These are phyloP conservation scores for Aegithalos caudatus DNA, from an alignment of 2,113 vertebrate genomes.

Conservation along the genomic window DNA sequence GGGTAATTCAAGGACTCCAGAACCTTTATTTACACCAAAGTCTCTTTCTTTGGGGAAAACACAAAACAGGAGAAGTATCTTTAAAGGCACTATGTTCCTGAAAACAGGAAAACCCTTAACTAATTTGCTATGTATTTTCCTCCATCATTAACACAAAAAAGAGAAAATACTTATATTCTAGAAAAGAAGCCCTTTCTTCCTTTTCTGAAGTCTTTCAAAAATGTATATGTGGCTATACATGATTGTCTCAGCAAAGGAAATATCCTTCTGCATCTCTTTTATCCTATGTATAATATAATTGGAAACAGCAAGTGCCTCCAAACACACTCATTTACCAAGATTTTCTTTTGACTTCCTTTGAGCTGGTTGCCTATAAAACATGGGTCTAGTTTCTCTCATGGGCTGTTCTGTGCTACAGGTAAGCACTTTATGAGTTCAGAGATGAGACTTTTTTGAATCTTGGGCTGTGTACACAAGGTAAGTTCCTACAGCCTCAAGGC, in stretches of 20 bases:
- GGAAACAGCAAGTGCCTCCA: neutral
- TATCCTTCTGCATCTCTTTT: neutral
- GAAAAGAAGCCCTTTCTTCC: rapidly evolving
- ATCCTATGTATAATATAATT: neutral
- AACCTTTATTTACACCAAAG: neutral
- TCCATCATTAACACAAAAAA: neutral
- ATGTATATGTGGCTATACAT: rapidly evolving
- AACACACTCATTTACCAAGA: neutral
- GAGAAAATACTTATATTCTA: neutral
- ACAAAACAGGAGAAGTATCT: neutral
- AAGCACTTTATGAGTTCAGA: neutral
- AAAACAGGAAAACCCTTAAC: neutral
- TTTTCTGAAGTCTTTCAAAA: neutral
- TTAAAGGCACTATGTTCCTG: neutral
- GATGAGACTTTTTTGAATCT: neutral
- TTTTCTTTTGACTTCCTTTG: neutral
- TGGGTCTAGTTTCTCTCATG: neutral
- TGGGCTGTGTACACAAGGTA: neutral
- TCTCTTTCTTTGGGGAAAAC: neutral
- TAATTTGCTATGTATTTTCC: neutral
- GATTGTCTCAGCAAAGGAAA: neutral
- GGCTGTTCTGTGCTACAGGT: neutral
- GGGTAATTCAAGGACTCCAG: slow-evolving; percentile 45
- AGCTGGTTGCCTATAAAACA: neutral
- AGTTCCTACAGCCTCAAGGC: neutral